Conservation (phyloP, 2,888 invertebrate genomes). For the Arctia plantaginis region DNA sequence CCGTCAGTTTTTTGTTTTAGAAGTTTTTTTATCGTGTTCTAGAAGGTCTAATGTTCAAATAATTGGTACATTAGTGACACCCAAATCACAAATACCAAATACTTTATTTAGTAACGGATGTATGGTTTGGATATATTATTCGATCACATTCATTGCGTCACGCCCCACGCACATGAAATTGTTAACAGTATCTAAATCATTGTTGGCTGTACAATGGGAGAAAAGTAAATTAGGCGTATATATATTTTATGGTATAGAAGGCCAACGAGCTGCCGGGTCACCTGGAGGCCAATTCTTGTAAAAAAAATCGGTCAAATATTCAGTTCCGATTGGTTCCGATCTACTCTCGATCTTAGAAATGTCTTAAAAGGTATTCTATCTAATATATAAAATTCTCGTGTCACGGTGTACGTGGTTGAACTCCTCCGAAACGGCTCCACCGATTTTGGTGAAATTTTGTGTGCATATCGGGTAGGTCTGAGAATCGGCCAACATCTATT, state of each 20-base stretch:
- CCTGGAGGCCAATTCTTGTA: no score
- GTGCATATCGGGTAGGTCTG: no score
- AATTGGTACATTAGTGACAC: background rate
- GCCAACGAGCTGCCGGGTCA: background rate
- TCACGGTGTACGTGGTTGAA: no score
- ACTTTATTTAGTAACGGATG: conserved; percentile 5
- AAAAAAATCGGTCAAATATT: no score
- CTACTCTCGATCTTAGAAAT: no score
- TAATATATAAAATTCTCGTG: no score
- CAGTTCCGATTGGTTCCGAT: no score
- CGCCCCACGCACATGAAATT: background rate
- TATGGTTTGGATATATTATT: conserved; percentile 2
- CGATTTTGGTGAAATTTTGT: no score
- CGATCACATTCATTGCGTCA: conserved; percentile 9
- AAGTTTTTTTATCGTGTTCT: background rate
- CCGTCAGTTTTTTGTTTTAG: background rate
- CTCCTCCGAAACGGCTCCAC: no score
- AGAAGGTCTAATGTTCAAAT: background rate
- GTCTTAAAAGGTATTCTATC: no score
- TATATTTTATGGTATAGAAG: background rate
- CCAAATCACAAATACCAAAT: background rate
- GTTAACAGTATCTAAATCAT: background rate
- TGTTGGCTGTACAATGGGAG: background rate
- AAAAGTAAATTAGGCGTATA: background rate
- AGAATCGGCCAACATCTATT: no score